phyloP scores from a whole-genome alignment of 1,140 invertebrate species.

The Ceratina calcarata region DNA sequence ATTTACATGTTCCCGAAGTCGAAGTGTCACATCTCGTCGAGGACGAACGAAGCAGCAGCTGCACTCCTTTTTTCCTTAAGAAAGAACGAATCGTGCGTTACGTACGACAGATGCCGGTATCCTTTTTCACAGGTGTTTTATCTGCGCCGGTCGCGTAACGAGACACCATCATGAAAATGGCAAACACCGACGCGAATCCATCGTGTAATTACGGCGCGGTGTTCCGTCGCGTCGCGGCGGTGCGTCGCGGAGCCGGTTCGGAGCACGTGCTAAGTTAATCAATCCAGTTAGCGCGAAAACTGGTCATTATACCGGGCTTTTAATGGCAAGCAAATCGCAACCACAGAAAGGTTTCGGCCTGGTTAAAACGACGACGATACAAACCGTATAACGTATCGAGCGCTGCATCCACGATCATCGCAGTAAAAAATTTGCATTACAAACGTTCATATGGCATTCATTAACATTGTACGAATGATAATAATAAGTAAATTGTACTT shows the following conservation, averaged over 20 bases:
- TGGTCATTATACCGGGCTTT: conserved; percentile 18
- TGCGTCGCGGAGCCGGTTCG: conserved; percentile 23
- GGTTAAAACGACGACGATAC: not conserved
- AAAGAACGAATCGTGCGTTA: conserved; percentile 1
- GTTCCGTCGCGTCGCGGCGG: not conserved
- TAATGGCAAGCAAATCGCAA: conserved; percentile 3
- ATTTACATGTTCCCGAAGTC: not conserved
- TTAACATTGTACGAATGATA: too few relatives aligned
- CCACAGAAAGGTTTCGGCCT: not conserved
- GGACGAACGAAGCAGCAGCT: not conserved
- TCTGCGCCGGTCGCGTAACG: not conserved
- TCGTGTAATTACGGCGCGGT: conserved; percentile 29
- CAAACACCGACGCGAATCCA: conserved; percentile 3
- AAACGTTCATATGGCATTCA: too few relatives aligned
- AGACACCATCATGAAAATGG: not conserved
- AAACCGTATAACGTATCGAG: not conserved
- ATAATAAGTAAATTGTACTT: not conserved
- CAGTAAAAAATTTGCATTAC: not conserved
- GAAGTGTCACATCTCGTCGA: not conserved
- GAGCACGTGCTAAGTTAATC: conserved; percentile 45
- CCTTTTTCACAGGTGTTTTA: not conserved
- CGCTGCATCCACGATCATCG: not conserved
- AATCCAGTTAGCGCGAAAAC: conserved; percentile 40
- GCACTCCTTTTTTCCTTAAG: not conserved
- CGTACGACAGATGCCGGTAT: not conserved